phyloP scores from a whole-genome alignment of 2,113 vertebrate genomes.

The Platysternon megacephalum region DNA sequence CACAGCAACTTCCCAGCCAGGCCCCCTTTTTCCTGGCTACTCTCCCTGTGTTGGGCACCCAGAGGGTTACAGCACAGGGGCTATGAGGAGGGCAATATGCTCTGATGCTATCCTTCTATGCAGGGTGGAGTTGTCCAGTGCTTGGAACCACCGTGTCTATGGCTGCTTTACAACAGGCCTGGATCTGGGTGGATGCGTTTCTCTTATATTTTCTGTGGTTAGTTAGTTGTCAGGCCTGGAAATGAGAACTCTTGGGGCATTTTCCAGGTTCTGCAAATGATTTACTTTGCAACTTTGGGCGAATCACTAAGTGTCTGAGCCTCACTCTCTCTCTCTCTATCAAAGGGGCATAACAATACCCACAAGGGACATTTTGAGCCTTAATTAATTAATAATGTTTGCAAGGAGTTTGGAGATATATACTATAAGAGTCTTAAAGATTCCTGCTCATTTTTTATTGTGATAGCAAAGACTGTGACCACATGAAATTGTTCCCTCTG shows the following conservation, averaged over 20 bases:
- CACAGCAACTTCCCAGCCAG: neutral
- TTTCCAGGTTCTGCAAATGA: neutral
- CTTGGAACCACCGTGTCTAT: rapidly evolving
- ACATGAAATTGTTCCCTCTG: neutral
- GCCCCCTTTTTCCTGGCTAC: neutral
- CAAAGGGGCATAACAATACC: neutral
- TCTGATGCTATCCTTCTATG: neutral
- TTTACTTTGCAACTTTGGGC: neutral
- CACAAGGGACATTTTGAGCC: neutral
- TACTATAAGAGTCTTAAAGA: slow-evolving; percentile 2
- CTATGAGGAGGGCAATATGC: neutral
- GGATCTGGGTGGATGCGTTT: neutral
- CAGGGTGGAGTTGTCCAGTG: neutral
- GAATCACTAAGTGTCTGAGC: neutral
- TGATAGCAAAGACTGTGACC: neutral
- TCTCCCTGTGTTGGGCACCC: neutral
- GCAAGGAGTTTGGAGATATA: neutral
- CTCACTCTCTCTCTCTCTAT: neutral
- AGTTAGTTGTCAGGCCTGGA: neutral
- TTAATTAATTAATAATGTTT: neutral
- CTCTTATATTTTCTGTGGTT: neutral
- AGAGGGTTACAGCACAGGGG: neutral
- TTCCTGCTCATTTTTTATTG: neutral
- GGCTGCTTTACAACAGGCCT: neutral
- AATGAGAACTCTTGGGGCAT: neutral